phyloP scores from a whole-genome alignment of 2,888 invertebrate genomes.

The Lomographa bimaculata region DNA sequence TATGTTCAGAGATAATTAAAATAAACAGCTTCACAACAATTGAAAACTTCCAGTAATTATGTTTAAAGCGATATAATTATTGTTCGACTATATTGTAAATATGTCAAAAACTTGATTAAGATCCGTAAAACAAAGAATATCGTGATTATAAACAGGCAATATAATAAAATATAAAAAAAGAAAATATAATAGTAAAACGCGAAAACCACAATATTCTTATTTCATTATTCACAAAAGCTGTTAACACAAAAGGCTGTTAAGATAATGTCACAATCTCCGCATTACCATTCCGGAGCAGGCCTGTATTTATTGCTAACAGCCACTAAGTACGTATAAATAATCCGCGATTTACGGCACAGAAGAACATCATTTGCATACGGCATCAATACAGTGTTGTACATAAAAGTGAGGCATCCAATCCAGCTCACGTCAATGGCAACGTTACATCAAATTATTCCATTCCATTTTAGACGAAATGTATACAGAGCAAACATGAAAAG shows the following conservation, averaged over 20 bases:
- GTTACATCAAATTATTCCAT: conserved; percentile 75
- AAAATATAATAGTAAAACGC: conserved; percentile 23
- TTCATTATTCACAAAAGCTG: conserved; percentile 24
- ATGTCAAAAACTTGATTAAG: conserved; percentile 8
- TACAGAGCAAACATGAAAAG: conserved; percentile 81
- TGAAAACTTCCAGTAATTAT: too few relatives aligned
- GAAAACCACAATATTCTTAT: conserved; percentile 23
- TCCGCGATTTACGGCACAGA: conserved; percentile 32
- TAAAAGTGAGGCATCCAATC: conserved; percentile 52
- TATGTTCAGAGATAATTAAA: too few relatives aligned
- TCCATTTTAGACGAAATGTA: conserved; percentile 79
- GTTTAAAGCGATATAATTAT: too few relatives aligned
- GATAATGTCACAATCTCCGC: conserved; percentile 43
- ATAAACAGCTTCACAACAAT: too few relatives aligned
- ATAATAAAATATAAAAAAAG: too few relatives aligned
- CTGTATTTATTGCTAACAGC: conserved; percentile 35
- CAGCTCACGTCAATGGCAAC: conserved; percentile 62
- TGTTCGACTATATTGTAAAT: neutral
- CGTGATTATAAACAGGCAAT: too few relatives aligned
- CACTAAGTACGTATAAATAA: conserved; percentile 42
- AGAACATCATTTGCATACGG: conserved; percentile 15
- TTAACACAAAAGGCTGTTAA: conserved; percentile 32
- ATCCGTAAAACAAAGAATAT: too few relatives aligned
- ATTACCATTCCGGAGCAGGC: conserved; percentile 47
- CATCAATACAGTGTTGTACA: conserved; percentile 28